These are phyloP conservation scores for Cryptoprocta ferox DNA, from an alignment of 2,797 vertebrate species.

Conservation along the genomic window DNA sequence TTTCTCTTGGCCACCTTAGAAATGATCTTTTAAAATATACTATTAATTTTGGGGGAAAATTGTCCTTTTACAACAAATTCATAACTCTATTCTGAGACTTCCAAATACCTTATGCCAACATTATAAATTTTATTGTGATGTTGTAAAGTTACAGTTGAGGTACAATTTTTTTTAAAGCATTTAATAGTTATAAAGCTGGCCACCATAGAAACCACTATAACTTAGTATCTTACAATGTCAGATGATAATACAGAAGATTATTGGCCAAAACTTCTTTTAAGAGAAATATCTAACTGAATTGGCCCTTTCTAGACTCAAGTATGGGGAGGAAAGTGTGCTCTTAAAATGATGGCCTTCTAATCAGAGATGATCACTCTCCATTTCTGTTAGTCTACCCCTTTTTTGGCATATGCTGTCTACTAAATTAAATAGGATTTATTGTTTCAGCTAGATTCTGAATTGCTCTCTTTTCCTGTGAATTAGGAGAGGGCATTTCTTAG, in stretches of 20 bases:
- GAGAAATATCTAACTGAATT: constrained; percentile 61
- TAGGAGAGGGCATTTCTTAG: constrained; percentile 67
- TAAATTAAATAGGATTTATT: constrained; percentile 77
- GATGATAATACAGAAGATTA: constrained; percentile 70
- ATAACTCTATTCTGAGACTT: constrained; percentile 39
- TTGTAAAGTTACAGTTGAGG: constrained; percentile 68
- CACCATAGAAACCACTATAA: constrained; percentile 67
- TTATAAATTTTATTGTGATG: constrained; percentile 69
- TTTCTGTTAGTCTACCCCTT: constrained; percentile 17
- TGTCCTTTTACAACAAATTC: constrained; percentile 25
- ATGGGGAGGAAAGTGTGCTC: not conserved
- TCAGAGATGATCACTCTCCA: constrained; percentile 48
- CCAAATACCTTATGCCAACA: constrained; percentile 51
- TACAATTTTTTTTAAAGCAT: constrained; percentile 64
- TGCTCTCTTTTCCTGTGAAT: constrained; percentile 63
- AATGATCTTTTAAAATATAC: not conserved
- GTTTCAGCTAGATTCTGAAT: constrained; percentile 69
- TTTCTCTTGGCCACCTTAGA: constrained; percentile 6
- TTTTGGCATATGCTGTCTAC: constrained; percentile 12
- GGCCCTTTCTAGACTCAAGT: constrained; percentile 48
- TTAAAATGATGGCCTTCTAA: constrained; percentile 33
- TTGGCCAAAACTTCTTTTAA: constrained; percentile 69
- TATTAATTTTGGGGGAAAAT: constrained; percentile 31
- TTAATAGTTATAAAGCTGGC: constrained; percentile 61
- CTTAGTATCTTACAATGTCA: constrained; percentile 55